Base-by-base conservation (phyloP, 2,113 vertebrate genomes). In the Piprites chloris region DNA sequence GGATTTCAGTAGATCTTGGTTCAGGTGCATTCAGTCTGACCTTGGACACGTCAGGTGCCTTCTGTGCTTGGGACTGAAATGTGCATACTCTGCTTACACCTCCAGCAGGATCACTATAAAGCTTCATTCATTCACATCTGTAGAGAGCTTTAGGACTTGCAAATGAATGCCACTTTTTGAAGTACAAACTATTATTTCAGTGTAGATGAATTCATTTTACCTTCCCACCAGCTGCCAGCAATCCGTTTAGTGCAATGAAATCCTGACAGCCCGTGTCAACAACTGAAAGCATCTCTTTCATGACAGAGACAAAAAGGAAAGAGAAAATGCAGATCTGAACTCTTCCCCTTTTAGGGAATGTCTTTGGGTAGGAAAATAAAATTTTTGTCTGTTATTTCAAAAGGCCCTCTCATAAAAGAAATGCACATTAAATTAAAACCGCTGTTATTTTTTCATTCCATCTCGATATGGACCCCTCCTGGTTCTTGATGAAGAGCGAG, bases 401-500 rank as follows among this genome's bases (percentile, higher is more conserved):
- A 93, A 74, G 59, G 33, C 20, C 39, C 12, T 91, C 87, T 96
- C 32, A 23, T 94, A 76, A 93, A 94, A 95, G 90, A 90, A 93
- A 71, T 63, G 14, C 55, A 84, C 0, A 0, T 95, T 95, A 94
- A 96, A 93, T 90, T 95, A 93, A 88, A 96, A 93, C 44, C 9
- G 19, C 68, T 94, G 85, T 78, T 83, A 59, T 41, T 74, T 90
- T 89, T 95, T 77, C 81, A 67, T 72, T 87, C 83, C 73, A 61
- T 50, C 0, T 11, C 26, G 75, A n/a, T 84, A 85, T 0, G 0
- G 93, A 93, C 79, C 79, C 93, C 79, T 97, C 85, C 92, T 81
- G 95, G 72, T 85, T 74, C 88, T 95, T 91, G 80, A 97, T 95
- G 85, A 89, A 96, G 93, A 95, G 72, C 0, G 79, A 96, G 87